phyloP scores from a whole-genome alignment of 2,888 invertebrate genomes.

The Tiliacea citrago region DNA sequence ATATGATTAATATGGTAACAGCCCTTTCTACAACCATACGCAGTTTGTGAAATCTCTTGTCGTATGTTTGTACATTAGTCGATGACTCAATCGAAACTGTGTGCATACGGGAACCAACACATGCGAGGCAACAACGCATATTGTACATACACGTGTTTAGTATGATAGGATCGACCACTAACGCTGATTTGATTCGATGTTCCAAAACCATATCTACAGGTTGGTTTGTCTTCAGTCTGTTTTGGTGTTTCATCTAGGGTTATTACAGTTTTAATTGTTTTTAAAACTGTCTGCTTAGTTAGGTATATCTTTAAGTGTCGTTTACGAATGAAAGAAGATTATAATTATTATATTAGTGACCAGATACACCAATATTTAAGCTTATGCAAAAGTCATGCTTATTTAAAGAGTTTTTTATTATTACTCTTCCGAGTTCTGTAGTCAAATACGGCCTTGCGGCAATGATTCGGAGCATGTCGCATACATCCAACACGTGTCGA shows the following conservation, averaged over 20 bases:
- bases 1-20: neutral
- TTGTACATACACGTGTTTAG: conserved; percentile 22
- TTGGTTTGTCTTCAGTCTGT: neutral
- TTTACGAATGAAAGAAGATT: neutral
- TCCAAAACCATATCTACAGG: conserved; percentile 2
- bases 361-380: neutral
- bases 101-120: neutral
- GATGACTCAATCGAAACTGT: conserved; percentile 10
- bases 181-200: conserved; percentile 23
- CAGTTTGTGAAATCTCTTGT: neutral
- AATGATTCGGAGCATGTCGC: conserved; percentile 26
- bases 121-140: conserved; percentile 1
- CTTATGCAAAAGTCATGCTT: neutral
- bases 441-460: conserved; percentile 6
- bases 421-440: neutral
- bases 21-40: neutral
- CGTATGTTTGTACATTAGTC: conserved; percentile 1
- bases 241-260: neutral
- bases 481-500: conserved; percentile 20
- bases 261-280: neutral
- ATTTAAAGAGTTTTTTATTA: conserved; percentile 3
- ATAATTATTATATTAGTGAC: neutral
- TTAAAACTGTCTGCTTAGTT: neutral
- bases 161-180: conserved; percentile 9
- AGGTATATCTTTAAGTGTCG: neutral